Evolutionary conservation across 2,888 invertebrate genomes (phyloP).

Genomic region (Amorpha juglandis): DNA sequence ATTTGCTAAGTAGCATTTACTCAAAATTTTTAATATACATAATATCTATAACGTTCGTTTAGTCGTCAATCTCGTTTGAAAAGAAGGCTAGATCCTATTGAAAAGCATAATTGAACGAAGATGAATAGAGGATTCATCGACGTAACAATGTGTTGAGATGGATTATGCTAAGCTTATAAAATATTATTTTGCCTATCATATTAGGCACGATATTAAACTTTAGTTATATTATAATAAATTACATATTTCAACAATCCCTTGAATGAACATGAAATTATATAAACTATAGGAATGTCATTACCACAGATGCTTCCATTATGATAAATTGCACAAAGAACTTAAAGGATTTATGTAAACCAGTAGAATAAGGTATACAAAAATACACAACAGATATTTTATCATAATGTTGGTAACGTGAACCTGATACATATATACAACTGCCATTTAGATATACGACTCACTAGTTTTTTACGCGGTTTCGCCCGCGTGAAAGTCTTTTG

Average conservation of each 20-base stretch:
- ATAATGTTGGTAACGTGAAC: not conserved
- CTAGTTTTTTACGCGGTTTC: no score
- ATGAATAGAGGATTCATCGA: conserved; percentile 2
- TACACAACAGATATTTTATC: not conserved
- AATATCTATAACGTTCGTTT: not conserved
- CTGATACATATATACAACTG: no score
- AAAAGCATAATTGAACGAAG: conserved; percentile 15
- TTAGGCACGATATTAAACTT: not conserved
- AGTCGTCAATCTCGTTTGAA: not conserved
- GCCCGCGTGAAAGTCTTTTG: no score
- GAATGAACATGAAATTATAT: no score
- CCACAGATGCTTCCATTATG: conserved; percentile 25
- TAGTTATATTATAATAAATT: not conserved
- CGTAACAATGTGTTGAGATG: conserved; percentile 6
- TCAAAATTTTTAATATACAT: not conserved
- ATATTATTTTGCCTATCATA: not conserved
- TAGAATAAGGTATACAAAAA: conserved; percentile 15
- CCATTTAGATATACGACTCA: no score
- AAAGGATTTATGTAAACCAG: conserved; percentile 19
- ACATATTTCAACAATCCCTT: conserved; percentile 26
- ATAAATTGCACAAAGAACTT: conserved; percentile 28
- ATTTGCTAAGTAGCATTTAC: no score
- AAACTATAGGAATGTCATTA: conserved; percentile 33
- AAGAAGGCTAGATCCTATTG: not conserved
- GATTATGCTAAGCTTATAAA: conserved; percentile 2